phyloP scores from a whole-genome alignment of 2,797 vertebrate species.

The Parauchenoglanis ngamensis region DNA sequence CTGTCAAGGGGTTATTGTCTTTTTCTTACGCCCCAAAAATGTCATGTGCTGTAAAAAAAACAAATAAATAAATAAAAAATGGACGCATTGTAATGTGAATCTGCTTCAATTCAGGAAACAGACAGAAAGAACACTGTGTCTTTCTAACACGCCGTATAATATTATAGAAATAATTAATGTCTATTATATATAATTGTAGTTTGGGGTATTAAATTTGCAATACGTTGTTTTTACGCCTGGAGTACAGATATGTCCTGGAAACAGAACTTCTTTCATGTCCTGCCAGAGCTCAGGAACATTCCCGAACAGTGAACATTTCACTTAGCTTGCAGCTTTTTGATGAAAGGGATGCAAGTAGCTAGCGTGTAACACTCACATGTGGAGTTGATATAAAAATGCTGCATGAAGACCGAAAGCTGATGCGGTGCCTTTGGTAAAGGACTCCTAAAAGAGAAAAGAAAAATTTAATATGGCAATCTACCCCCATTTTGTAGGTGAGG shows the following conservation, averaged over 20 bases:
- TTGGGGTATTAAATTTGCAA: conserved; percentile 29
- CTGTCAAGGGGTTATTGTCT: conserved; percentile 46
- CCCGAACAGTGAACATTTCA: conserved; percentile 24
- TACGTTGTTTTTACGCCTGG: conserved; percentile 6
- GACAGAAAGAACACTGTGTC: conserved; percentile 18
- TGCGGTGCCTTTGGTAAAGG: not conserved
- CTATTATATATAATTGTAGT: conserved; percentile 38
- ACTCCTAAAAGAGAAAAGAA: not conserved
- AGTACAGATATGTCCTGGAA: conserved; percentile 14
- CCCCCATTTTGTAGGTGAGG: conserved; percentile 29
- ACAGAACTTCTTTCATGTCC: conserved; percentile 25
- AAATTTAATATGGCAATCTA: not conserved
- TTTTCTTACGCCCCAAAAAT: conserved; percentile 44
- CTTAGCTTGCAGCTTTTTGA: conserved; percentile 16
- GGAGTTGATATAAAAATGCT: conserved; percentile 27
- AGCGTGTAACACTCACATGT: conserved; percentile 36
- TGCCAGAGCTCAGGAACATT: conserved; percentile 25
- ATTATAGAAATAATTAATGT: conserved; percentile 36
- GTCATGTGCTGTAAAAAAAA: conserved; percentile 32
- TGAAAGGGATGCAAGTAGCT: conserved; percentile 29
- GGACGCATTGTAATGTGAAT: conserved; percentile 40
- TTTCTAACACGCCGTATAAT: not conserved
- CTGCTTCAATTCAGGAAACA: conserved; percentile 1
- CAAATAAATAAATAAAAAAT: not conserved
- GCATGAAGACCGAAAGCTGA: conserved; percentile 24